Evolutionary conservation across 2,797 vertebrate genomes (phyloP).

Genomic region (Moxostoma hubbsi): DNA sequence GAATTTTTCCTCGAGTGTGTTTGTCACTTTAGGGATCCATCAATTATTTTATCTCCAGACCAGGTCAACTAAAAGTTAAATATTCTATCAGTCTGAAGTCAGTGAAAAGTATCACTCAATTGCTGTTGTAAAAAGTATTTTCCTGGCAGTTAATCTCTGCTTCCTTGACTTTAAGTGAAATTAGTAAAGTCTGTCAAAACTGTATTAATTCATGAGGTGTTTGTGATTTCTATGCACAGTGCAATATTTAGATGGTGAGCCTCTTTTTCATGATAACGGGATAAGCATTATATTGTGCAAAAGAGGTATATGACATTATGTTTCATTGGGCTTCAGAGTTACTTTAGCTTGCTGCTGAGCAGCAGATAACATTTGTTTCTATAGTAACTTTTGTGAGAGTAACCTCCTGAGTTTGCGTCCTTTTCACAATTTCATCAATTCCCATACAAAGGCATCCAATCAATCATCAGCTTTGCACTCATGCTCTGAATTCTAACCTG

Average conservation of each 20-base stretch:
- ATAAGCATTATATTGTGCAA: background rate
- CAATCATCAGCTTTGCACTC: slow-evolving; percentile 28
- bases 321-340: background rate
- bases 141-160: background rate
- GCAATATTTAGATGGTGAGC: slow-evolving; percentile 10
- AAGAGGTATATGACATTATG: background rate
- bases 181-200: background rate
- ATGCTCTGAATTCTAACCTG: slow-evolving; percentile 33
- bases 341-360: background rate
- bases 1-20: background rate
- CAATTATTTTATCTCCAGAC: background rate
- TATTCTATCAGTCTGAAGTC: background rate
- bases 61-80: background rate
- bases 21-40: background rate
- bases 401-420: slow-evolving; percentile 35
- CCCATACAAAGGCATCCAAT: slow-evolving; percentile 16
- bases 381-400: slow-evolving; percentile 56
- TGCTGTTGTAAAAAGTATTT: background rate
- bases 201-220: background rate
- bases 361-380: slow-evolving; percentile 40
- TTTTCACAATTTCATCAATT: slow-evolving; percentile 29
- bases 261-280: background rate
- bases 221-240: background rate
- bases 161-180: background rate
- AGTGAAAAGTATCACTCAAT: background rate